Percentiles rank a stretch among this genome's conserved stretches.
phyloP scores from a whole-genome alignment of 2,113 vertebrate species.

The Tragelaphus strepsiceros region DNA sequence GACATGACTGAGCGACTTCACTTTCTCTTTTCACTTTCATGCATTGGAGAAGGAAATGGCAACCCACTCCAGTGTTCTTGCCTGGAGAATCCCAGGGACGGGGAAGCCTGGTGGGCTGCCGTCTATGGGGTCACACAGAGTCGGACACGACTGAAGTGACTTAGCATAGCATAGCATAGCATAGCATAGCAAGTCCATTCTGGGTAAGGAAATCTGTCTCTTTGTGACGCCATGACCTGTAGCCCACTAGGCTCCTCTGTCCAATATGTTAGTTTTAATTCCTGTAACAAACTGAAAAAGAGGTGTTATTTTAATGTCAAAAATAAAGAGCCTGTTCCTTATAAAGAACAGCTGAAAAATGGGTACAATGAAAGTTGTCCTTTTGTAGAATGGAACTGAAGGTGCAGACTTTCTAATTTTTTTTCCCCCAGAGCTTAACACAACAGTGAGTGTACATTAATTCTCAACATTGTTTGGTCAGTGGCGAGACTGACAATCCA shows the following conservation, averaged over 20 bases:
- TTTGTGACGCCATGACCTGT: neutral
- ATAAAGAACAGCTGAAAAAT: neutral
- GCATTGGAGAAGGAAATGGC: too few relatives aligned
- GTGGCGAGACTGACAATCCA: neutral
- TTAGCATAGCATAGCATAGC: too few relatives aligned
- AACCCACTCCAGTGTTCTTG: too few relatives aligned
- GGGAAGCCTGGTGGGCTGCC: too few relatives aligned
- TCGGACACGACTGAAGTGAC: too few relatives aligned
- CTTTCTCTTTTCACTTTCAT: too few relatives aligned
- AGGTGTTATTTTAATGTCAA: neutral
- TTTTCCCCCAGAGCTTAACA: neutral
- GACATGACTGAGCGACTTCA: too few relatives aligned
- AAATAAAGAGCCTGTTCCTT: neutral
- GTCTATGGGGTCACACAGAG: too few relatives aligned
- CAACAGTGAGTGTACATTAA: neutral
- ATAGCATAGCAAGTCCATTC: too few relatives aligned
- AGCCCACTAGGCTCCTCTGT: neutral
- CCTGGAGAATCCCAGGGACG: too few relatives aligned
- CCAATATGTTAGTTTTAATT: neutral
- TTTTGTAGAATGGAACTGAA: neutral
- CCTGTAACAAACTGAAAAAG: neutral
- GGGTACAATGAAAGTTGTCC: neutral
- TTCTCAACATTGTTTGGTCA: neutral
- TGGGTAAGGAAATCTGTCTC: too few relatives aligned
- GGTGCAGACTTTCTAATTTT: neutral